These are phyloP conservation scores for Drosophila pseudotalamancana DNA, from an alignment of 2,888 invertebrate genomes.

Conservation along the genomic window DNA sequence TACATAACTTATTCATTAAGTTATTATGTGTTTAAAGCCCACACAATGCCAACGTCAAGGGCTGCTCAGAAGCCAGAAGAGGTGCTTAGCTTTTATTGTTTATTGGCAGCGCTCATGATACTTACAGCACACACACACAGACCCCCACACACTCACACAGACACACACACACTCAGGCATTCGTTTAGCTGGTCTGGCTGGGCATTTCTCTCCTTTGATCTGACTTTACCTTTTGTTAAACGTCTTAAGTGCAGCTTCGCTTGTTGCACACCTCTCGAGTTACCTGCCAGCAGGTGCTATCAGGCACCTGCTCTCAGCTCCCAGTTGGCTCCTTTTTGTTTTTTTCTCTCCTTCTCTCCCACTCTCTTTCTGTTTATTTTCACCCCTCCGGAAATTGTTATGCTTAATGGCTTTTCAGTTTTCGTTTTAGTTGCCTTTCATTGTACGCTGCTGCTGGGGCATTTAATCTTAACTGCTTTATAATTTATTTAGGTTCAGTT, in stretches of 20 bases:
- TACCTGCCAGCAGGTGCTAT: constrained; percentile 6
- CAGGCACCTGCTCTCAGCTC: background rate
- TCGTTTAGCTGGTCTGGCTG: constrained; percentile 13
- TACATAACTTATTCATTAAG: constrained; percentile 70
- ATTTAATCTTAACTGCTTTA: constrained; percentile 39
- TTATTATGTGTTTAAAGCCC: constrained; percentile 76
- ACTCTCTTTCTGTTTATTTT: constrained; percentile 19
- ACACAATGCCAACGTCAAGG: constrained; percentile 51
- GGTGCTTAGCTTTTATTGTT: constrained; percentile 67
- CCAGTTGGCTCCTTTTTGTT: constrained; percentile 5
- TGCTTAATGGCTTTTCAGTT: constrained; percentile 65
- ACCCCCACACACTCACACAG: background rate
- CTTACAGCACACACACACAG: constrained; percentile 16
- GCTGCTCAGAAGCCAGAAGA: constrained; percentile 37
- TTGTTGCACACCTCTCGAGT: constrained; percentile 60
- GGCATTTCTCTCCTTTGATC: constrained; percentile 38
- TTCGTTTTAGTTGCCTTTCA: constrained; percentile 19
- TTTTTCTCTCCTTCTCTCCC: too few species aligned
- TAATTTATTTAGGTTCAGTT: constrained; percentile 55
- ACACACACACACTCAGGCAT: background rate
- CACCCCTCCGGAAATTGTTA: constrained; percentile 69
- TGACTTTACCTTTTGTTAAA: constrained; percentile 57
- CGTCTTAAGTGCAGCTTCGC: constrained; percentile 70
- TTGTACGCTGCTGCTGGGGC: constrained; percentile 3
- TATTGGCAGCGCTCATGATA: constrained; percentile 57